Percentiles rank a stretch among this genome's conserved stretches.
Evolutionary conservation across 2,113 vertebrate species (phyloP).

Genomic region (Meriones unguiculatus): DNA sequence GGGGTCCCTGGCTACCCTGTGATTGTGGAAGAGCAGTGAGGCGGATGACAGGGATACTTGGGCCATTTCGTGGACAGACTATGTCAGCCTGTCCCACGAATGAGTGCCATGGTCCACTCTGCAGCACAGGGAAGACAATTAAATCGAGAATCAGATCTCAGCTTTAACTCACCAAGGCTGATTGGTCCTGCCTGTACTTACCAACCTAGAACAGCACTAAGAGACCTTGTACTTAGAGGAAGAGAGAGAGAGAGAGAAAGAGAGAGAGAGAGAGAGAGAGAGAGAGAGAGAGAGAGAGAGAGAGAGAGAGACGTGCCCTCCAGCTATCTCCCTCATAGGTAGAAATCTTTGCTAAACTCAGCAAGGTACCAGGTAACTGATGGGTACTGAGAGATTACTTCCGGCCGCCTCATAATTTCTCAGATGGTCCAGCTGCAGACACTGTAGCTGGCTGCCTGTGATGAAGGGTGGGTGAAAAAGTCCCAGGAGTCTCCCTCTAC

Average conservation of each 20-base stretch:
- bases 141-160: neutral
- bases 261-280: neutral
- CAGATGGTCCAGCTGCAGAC: no score
- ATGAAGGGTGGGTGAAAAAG: neutral
- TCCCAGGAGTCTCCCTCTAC: neutral
- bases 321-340: neutral
- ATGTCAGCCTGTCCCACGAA: neutral
- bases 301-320: neutral
- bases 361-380: accelerated
- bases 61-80: no score
- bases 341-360: neutral
- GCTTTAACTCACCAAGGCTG: neutral
- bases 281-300: neutral
- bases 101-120: neutral
- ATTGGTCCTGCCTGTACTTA: accelerated
- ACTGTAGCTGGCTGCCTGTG: neutral
- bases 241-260: no score
- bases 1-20: neutral
- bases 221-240: accelerated
- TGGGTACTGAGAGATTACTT: accelerated
- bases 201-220: accelerated
- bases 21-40: neutral
- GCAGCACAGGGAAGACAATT: no score
- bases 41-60: accelerated
- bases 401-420: accelerated